phyloP scores from a whole-genome alignment of 1,140 invertebrate genomes.

The Aethina tumida region DNA sequence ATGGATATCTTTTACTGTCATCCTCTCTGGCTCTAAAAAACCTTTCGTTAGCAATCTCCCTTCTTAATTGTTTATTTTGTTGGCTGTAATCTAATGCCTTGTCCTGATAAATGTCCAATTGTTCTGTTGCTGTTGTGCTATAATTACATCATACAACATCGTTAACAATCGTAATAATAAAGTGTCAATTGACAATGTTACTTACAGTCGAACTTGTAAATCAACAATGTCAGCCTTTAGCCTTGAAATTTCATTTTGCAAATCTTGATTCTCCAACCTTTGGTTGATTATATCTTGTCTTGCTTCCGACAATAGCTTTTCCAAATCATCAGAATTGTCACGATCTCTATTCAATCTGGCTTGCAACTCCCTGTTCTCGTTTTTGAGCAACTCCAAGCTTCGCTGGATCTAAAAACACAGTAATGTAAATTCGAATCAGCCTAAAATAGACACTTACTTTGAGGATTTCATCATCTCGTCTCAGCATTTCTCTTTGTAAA shows the following conservation, averaged over 20 bases:
- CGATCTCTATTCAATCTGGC: constrained; percentile 39
- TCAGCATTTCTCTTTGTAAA: constrained; percentile 34
- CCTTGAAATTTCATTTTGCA: constrained; percentile 39
- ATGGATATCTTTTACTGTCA: constrained; percentile 28
- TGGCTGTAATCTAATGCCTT: constrained; percentile 44
- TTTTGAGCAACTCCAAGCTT: constrained; percentile 31
- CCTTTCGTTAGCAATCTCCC: constrained; percentile 45
- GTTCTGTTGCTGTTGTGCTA: constrained; percentile 38
- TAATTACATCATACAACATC: constrained; percentile 19
- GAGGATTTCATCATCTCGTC: constrained; percentile 33
- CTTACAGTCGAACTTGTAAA: constrained; percentile 44
- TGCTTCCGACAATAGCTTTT: constrained; percentile 40
- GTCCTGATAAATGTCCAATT: constrained; percentile 43
- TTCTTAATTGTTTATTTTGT: constrained; percentile 42
- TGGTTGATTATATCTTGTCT: constrained; percentile 42
- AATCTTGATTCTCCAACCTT: constrained; percentile 40
- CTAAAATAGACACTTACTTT: constrained; percentile 30
- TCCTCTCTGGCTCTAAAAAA: constrained; percentile 31
- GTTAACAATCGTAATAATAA: background rate
- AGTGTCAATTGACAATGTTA: constrained; percentile 9
- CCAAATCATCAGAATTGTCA: constrained; percentile 37
- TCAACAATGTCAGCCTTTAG: constrained; percentile 38
- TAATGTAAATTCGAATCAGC: background rate
- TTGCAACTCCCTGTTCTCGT: constrained; percentile 36
- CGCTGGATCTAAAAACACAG: constrained; percentile 11